phyloP scores from a whole-genome alignment of 2,113 vertebrate genomes.

The Aspiorhynchus laticeps region DNA sequence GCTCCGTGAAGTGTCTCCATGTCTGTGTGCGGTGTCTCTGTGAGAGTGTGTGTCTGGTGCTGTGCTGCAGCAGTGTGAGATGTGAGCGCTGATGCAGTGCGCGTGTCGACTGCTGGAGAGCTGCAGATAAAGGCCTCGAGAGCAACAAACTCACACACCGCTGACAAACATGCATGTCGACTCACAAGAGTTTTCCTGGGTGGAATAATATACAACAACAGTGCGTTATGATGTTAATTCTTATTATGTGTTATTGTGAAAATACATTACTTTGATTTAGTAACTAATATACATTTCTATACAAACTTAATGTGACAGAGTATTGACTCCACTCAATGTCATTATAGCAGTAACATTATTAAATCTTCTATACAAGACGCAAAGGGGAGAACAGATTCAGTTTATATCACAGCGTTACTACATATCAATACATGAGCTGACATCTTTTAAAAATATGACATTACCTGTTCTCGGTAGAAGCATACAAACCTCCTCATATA shows the following conservation, averaged over 20 bases:
- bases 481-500: neutral
- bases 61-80: neutral
- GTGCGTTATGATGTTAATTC: neutral
- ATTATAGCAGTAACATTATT: neutral
- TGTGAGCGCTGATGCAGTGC: conserved; percentile 22
- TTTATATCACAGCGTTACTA: neutral
- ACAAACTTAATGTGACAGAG: neutral
- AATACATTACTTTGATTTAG: neutral
- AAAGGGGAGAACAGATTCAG: neutral
- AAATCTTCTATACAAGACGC: neutral
- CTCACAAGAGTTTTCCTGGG: neutral
- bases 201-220: neutral
- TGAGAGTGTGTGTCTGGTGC: neutral
- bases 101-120: conserved; percentile 34
- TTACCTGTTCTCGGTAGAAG: neutral
- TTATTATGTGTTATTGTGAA: neutral
- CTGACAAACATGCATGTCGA: conserved; percentile 60
- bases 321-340: neutral
- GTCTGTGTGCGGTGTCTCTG: neutral
- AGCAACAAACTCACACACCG: conserved; percentile 58
- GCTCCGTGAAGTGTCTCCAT: conserved; percentile 9
- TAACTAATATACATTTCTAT: neutral
- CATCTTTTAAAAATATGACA: neutral
- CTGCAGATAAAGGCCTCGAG: conserved; percentile 43
- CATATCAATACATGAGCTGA: no score